phyloP scores from a whole-genome alignment of 2,888 invertebrate genomes.

The Trichopria drosophilae region DNA sequence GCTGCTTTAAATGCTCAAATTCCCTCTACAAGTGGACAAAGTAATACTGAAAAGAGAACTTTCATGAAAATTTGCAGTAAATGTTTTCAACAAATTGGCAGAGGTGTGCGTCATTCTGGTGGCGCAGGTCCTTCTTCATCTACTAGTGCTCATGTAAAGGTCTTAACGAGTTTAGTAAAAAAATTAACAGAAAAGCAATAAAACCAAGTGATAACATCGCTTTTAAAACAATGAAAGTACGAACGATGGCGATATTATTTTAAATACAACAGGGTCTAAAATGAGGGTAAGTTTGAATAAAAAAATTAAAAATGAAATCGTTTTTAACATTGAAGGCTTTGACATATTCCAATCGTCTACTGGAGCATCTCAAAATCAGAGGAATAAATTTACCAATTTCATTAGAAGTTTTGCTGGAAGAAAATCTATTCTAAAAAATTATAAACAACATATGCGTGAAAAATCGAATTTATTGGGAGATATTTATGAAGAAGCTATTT shows the following conservation, averaged over 20 bases:
- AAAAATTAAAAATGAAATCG: conserved; percentile 2
- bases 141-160: conserved; percentile 1
- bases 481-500: too few species aligned
- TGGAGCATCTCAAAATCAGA: too few species aligned
- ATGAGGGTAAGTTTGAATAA: conserved; percentile 1
- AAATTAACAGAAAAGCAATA: background rate
- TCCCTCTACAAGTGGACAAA: too few species aligned
- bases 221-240: conserved; percentile 7
- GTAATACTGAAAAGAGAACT: background rate
- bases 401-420: too few species aligned
- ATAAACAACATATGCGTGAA: too few species aligned
- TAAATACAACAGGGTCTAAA: background rate
- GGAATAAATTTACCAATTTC: too few species aligned
- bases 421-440: too few species aligned
- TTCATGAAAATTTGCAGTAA: background rate
- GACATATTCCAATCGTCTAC: too few species aligned
- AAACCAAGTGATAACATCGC: background rate
- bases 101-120: conserved; percentile 6
- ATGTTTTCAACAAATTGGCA: conserved; percentile 11
- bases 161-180: conserved; percentile 4
- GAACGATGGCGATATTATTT: conserved; percentile 1
- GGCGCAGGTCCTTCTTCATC: conserved; percentile 6
- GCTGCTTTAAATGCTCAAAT: background rate
- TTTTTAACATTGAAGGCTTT: too few species aligned
- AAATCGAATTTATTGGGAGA: too few species aligned